Evolutionary conservation across 2,113 vertebrate species (phyloP), one percentile per base, ranked within the genome.

Genomic region (Odocoileus hemionus): DNA sequence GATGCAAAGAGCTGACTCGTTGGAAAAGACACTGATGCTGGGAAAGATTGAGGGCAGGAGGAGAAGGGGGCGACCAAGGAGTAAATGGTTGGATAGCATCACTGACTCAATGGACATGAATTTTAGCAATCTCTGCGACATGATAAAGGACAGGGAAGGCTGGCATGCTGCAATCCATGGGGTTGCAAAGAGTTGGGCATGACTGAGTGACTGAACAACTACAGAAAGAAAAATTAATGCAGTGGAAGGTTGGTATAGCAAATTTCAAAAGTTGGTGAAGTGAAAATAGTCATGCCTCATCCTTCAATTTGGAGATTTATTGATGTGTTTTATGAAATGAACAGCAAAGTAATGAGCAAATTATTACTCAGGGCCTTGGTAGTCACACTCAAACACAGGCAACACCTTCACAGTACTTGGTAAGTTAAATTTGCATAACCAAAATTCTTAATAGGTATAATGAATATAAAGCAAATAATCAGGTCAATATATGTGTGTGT

Each of bases 141-240:
- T 70, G 64, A 70, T 70, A 70, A 36, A 36, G n/a, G n/a, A 70
- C n/a, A 70, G 64, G 64, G 64, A 70, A 36, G 64, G n/a, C n/a
- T 36, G 19, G 19, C n/a, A 12, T 70, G 64, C 10, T 70, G n/a
- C 64, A 70, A 10, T 36, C 64, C n/a, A 36, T 70, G n/a, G 64
- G 19, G 36, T 70, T 0, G 0, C 9, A 36, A 70, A 70, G 17
- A 70, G 5, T 9, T 36, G 64, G 19, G 5, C 64, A 70, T 36
- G 64, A 70, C 64, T 70, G 64, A 70, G n/a, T 70, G n/a, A 70
- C 17, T 70, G n/a, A 70, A 36, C 19, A 70, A 61, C 60, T 33
- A 36, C n/a, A 23, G 19, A 70, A 70, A 70, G 64, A 36, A 70
- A 36, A 79, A 79, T 33, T 79, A 79, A 54, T n/a, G 79, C 79